Conservation (phyloP, 2,113 vertebrate genomes). For the Menidia beryllina region DNA sequence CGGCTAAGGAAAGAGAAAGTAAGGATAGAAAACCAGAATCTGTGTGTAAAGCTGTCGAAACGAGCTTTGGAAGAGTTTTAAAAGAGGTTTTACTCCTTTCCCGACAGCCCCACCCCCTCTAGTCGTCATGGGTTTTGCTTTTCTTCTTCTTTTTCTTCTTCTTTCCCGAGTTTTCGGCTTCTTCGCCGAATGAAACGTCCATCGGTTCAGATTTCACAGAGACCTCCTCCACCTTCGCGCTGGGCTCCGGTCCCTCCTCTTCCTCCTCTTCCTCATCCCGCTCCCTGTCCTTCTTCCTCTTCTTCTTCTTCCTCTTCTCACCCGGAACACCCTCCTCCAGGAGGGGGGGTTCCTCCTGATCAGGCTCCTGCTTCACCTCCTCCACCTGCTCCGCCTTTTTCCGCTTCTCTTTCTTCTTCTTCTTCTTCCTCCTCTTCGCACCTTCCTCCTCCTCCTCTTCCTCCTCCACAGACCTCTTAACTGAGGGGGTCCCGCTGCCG, state of each 20-base stretch:
- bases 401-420: conserved; percentile 75
- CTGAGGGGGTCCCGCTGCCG: conserved; percentile 64
- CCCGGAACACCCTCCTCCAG: conserved; percentile 2
- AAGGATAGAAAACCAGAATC: neutral
- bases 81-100: neutral
- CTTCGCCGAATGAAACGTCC: conserved; percentile 38
- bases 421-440: conserved; percentile 51
- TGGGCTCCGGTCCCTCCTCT: conserved; percentile 44
- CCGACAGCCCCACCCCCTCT: conserved; percentile 6
- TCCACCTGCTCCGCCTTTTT: conserved; percentile 43
- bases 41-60: conserved; percentile 13
- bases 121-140: conserved; percentile 54
- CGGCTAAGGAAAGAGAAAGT: conserved; percentile 1
- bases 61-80: conserved; percentile 13
- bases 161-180: conserved; percentile 9
- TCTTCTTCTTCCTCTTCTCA: conserved; percentile 74
- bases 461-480: too few species aligned
- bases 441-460: neutral
- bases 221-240: conserved; percentile 34
- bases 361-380: conserved; percentile 60
- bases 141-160: conserved; percentile 81
- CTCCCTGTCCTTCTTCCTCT: conserved; percentile 67
- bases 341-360: conserved; percentile 17
- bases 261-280: conserved; percentile 45
- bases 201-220: conserved; percentile 66